phyloP scores from a whole-genome alignment of 2,888 invertebrate genomes.

The Synergus laeviventris region DNA sequence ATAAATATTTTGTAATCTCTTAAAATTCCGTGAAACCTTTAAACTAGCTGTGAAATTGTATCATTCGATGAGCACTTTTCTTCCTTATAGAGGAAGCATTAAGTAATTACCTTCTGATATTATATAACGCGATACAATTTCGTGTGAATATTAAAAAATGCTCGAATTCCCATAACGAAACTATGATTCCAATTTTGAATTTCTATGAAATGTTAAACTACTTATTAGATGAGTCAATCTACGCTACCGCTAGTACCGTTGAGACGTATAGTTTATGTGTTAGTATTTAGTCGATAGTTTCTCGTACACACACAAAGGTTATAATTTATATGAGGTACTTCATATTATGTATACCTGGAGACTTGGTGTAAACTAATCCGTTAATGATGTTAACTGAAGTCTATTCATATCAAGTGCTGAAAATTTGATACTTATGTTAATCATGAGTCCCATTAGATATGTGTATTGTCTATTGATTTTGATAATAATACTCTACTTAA shows the following conservation, averaged over 20 bases:
- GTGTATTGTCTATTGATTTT: neutral
- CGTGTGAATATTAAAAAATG: too few relatives aligned
- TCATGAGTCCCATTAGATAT: neutral
- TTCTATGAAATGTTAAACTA: neutral
- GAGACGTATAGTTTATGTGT: too few relatives aligned
- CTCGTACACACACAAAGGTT: neutral
- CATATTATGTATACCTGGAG: neutral
- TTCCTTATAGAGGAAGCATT: too few relatives aligned
- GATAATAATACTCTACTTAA: neutral
- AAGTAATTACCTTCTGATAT: too few relatives aligned
- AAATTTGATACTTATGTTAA: slow-evolving; percentile 6
- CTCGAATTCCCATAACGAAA: too few relatives aligned
- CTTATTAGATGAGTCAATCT: neutral
- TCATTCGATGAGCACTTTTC: too few relatives aligned
- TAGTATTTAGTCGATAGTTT: slow-evolving; percentile 2
- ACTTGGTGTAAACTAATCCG: neutral
- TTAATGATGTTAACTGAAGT: slow-evolving; percentile 24
- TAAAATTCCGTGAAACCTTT: too few relatives aligned
- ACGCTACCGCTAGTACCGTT: neutral
- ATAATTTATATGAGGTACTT: slow-evolving; percentile 10
- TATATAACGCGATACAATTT: too few relatives aligned
- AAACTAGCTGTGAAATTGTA: too few relatives aligned
- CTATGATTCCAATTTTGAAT: too few relatives aligned
- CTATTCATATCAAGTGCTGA: slow-evolving; percentile 5
- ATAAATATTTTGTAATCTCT: too few relatives aligned